phyloP scores from a whole-genome alignment of 2,888 invertebrate genomes.

The Molanna angustata region DNA sequence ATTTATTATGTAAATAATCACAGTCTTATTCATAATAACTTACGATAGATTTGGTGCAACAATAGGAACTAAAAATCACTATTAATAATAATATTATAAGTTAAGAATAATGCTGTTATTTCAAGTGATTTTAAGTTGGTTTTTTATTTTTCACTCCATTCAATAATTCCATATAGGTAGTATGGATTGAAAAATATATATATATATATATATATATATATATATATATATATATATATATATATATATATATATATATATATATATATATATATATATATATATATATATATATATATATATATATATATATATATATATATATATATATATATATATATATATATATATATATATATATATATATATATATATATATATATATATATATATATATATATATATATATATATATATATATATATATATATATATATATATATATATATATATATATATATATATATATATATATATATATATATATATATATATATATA shows the following conservation, averaged over 20 bases:
- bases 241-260: background rate
- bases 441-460: background rate
- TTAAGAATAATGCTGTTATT: no score
- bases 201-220: background rate
- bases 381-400: background rate
- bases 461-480: background rate
- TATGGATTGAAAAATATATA: background rate
- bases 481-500: background rate
- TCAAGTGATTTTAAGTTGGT: no score
- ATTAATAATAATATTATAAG: no score
- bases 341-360: background rate
- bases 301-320: background rate
- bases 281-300: background rate
- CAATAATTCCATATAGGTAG: no score
- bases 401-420: background rate
- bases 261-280: background rate
- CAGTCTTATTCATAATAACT: no score
- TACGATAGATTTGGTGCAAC: no score
- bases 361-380: background rate
- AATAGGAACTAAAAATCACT: no score
- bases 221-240: background rate
- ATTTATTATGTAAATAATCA: no score
- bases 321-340: background rate
- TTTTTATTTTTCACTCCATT: no score
- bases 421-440: background rate